Evolutionary conservation across 2,797 vertebrate species (phyloP), one percentile per base, ranked within the genome.

Genomic region (Siniperca obscura): DNA sequence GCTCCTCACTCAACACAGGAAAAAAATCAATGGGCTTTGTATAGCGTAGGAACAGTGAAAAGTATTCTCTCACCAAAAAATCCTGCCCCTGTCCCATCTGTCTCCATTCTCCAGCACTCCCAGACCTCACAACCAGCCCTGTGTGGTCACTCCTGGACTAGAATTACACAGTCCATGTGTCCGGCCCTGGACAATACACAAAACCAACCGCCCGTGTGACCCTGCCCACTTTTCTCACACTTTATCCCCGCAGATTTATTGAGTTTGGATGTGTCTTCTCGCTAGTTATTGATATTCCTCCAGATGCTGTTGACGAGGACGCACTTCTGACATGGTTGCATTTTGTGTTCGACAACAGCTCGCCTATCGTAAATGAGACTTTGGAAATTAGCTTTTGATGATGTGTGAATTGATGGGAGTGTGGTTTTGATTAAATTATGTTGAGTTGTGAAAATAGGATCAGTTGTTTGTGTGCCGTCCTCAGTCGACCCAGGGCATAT

Each of bases 21-120:
- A 83, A 92, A 30, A 95, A 96, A 96, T 96, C 95, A 95, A 96
- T 96, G 94, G 92, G 90, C 92, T 94, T 94, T 94, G 93, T 94
- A 81, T 86, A 2, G 74, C 71, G 27, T 53, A 64, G 76, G 90
- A 96, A 95, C 94, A 95, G 90, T 90, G 92, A 87, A 91, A 82
- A 86, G 89, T 92, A 92, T 95, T 95, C 93, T 95, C 88, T 87
- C 67, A 71, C 83, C 84, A 76, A 90, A 89, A 94, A 87, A 52
- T 80, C 84, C 85, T 80, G 79, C 80, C 86, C 88, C 91, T 83
- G 78, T 86, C 93, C 95, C 94, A 96, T 96, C 95, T 95, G 95
- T 95, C 94, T 94, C 92, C 59, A 65, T 85, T 85, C 88, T 85
- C 74, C 69, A 70, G 70, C 81, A 73, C 87, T 86, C 91, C 50